Percentiles rank a stretch among this genome's conserved stretches.
These are phyloP conservation scores for Lacerta viridis DNA, from an alignment of 2,797 vertebrate species.

Conservation along the genomic window DNA sequence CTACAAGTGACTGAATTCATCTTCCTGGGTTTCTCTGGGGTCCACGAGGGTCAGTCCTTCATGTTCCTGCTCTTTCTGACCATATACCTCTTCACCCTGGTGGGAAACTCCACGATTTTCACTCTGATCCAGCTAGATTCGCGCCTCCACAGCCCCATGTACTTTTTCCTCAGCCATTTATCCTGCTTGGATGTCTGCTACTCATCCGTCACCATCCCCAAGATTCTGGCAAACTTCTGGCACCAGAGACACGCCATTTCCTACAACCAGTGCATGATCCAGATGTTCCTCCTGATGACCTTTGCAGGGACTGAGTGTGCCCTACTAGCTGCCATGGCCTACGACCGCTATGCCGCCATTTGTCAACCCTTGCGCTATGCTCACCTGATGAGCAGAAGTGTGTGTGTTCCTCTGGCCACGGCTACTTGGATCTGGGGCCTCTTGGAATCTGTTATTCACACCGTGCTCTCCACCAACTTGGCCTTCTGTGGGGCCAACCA, in stretches of 20 bases:
- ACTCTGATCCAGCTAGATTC: slow-evolving; percentile 50
- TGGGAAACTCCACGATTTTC: too few relatives aligned
- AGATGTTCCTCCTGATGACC: slow-evolving; percentile 60
- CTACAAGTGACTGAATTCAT: slow-evolving; percentile 47
- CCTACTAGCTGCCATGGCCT: slow-evolving; percentile 65
- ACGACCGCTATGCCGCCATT: slow-evolving; percentile 68
- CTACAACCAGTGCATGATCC: background rate
- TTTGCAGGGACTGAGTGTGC: slow-evolving; percentile 67
- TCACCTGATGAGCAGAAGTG: slow-evolving; percentile 50
- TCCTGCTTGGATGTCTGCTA: slow-evolving; percentile 64
- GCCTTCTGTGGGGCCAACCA: slow-evolving; percentile 50
- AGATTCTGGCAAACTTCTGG: slow-evolving; percentile 38
- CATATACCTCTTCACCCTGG: slow-evolving; percentile 63
- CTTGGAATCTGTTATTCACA: slow-evolving; percentile 53
- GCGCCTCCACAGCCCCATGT: slow-evolving; percentile 70
- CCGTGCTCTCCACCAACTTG: slow-evolving; percentile 44
- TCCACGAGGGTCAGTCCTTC: slow-evolving; percentile 37
- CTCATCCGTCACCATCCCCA: slow-evolving; percentile 48
- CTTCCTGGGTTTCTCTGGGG: slow-evolving; percentile 61
- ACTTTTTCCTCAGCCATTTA: slow-evolving; percentile 69
- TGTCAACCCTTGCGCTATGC: slow-evolving; percentile 63
- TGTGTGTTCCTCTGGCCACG: slow-evolving; percentile 26
- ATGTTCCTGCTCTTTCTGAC: slow-evolving; percentile 65
- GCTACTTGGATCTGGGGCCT: slow-evolving; percentile 61
- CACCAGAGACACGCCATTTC: background rate